Evolutionary conservation across 1,140 invertebrate genomes (phyloP), one percentile per base, ranked within the genome.

Genomic region (Lordiphosa stackelbergi): DNA sequence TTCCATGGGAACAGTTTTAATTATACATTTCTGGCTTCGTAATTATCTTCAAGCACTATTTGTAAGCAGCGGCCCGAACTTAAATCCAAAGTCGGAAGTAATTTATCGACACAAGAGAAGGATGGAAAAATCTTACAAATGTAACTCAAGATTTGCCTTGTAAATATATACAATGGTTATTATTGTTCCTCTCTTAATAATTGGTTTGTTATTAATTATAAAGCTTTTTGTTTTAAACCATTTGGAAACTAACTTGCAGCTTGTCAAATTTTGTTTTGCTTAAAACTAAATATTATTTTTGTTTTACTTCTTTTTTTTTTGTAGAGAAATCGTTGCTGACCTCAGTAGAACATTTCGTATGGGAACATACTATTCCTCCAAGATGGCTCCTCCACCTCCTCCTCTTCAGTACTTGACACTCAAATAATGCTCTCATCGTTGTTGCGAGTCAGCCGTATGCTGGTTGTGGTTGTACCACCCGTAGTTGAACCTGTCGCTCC

Each of bases 381-480:
- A n/a, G 4, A 16, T 37, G 53, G 35, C 31, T 57, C 34, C 42
- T 53, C 43, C 22, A 43, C 31, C 40, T 37, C 52, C 24, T 69
- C 40, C 28, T 59, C 57, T 22, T 46, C 47, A 12, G 45, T 47
- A 49, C 51, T 59, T 40, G 69, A 59, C 41, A 60, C 74, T 87
- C 85, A 87, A 72, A 87, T 87, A 62, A 87, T 87, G 72, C 85
- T 87, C 40, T 87, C 85, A 48, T 87, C 85, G 57, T 84, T 86
- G 43, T 87, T 87, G n/a, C 85, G 81, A 31, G 73, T 84, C 19
- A 86, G 57, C 5, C 85, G 73, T 58, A 86, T 86, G 35, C 73
- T 84, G 4, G 85, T 86, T 7, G 79, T 85, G 9, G 71, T 85
- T 5, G 43, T 7, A 37, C 56, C 5, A 45, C 62, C 55, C 1